Base-by-base conservation (phyloP, 1,140 invertebrate species). In the Drosophila santomea region DNA sequence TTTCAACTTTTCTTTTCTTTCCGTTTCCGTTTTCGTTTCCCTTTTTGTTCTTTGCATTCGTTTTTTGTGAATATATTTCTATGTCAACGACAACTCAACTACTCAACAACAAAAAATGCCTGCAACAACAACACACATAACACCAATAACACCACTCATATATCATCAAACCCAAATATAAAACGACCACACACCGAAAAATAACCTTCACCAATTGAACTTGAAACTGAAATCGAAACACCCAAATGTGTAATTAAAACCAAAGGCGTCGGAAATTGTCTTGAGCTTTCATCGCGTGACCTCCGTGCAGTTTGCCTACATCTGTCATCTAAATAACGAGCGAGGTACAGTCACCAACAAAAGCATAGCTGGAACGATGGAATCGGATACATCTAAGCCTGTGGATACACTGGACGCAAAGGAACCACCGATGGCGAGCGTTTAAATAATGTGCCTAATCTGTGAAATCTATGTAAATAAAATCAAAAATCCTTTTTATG, bases 211-310 rank as follows among this genome's bases (percentile, higher is more conserved):
- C n/a, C 48, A 36, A 68, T 38, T 51, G 36, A 61, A 52, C 11
- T n/a, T 54, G 36, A 41, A 52, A 52, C 23, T 41, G 59, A 52
- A 64, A 56, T 23, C n/a, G 36, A 69, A 68, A 35, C 11, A 20
- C 17, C 45, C 56, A 52, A 47, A 78, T 63, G 48, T 51, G 51
- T 54, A 57, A 61, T 56, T 57, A 17, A 58, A 63, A 59, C 44
- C 39, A 43, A 81, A 90, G 93, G 93, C 93, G 35, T 84, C 92
- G 56, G 92, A 93, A 80, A 91, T 92, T 64, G 92, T 92, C 72
- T 77, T 92, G 80, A 93, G 93, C 80, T 93, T 93, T 58, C 93
- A 93, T 82, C 93, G 93, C 73, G 82, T 93, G 77, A 93, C 93
- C 81, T 93, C 93, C 45, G 84, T 93, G 78, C 92, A 81, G 47